phyloP scores from a whole-genome alignment of 1,140 invertebrate species.

The Anthonomus grandis region DNA sequence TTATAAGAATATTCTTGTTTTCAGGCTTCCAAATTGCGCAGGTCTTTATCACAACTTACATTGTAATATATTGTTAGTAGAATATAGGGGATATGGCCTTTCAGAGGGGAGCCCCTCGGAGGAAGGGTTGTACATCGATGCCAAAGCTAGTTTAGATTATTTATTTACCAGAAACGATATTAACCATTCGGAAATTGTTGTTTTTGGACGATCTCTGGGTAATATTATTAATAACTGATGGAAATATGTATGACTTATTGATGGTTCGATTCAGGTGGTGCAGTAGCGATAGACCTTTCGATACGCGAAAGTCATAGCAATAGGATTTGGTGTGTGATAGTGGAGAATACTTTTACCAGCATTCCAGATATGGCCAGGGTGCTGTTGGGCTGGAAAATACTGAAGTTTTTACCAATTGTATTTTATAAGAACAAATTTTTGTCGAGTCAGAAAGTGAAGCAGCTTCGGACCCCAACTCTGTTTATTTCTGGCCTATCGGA shows the following conservation, averaged over 20 bases:
- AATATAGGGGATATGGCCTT: slow-evolving; percentile 93
- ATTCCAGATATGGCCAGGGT: slow-evolving; percentile 89
- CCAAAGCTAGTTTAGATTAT: slow-evolving; percentile 82
- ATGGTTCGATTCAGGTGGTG: slow-evolving; percentile 47
- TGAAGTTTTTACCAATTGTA: slow-evolving; percentile 70
- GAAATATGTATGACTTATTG: too few relatives aligned
- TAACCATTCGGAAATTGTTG: slow-evolving; percentile 77
- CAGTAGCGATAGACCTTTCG: slow-evolving; percentile 71
- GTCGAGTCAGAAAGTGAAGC: slow-evolving; percentile 66
- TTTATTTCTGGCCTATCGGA: slow-evolving; percentile 82
- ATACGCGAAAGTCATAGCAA: slow-evolving; percentile 66
- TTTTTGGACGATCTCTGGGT: slow-evolving; percentile 93
- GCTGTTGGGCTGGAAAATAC: slow-evolving; percentile 64
- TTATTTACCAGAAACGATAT: slow-evolving; percentile 76
- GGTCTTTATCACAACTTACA: slow-evolving; percentile 76
- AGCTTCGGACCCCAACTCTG: slow-evolving; percentile 65
- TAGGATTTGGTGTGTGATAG: slow-evolving; percentile 79
- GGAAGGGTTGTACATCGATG: slow-evolving; percentile 83
- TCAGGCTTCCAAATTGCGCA: slow-evolving; percentile 67
- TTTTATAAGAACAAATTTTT: slow-evolving; percentile 83
- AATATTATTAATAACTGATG: too few relatives aligned
- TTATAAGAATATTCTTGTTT: not conserved
- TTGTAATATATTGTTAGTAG: slow-evolving; percentile 85
- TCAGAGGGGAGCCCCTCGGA: slow-evolving; percentile 86
- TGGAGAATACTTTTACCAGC: slow-evolving; percentile 95